Evolutionary conservation across 30 jellyfish, hydroid and myxozoan genomes (phyloP).

Genomic region (Aurelia sp.): DNA sequence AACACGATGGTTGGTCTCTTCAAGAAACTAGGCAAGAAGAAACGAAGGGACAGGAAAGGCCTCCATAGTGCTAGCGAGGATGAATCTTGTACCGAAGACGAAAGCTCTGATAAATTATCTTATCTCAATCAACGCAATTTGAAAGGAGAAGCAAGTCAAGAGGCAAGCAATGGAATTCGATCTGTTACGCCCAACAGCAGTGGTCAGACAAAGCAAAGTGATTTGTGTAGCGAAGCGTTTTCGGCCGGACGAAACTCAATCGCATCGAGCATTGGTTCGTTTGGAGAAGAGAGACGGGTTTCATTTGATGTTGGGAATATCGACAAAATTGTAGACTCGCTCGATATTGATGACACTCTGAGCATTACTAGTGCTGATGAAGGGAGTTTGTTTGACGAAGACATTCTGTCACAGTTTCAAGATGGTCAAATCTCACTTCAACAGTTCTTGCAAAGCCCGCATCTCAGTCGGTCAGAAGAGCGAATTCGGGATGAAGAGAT

Average conservation of each 20-base stretch:
- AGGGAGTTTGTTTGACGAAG: constrained; percentile 82
- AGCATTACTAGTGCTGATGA: constrained; percentile 63
- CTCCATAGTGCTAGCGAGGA: constrained; percentile 62
- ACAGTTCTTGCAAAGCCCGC: constrained; percentile 90
- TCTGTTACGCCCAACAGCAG: constrained; percentile 67
- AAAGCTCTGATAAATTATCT: constrained; percentile 36
- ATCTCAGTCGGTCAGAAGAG: constrained; percentile 71
- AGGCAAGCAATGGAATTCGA: constrained; percentile 55
- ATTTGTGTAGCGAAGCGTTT: constrained; percentile 5
- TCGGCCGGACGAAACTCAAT: constrained; percentile 33
- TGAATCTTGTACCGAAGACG: constrained; percentile 74
- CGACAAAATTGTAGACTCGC: constrained; percentile 21
- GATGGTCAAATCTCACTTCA: constrained; percentile 87
- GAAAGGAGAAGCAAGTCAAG: constrained; percentile 20
- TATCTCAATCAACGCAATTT: constrained; percentile 35
- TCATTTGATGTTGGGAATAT: constrained; percentile 34
- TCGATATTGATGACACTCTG: constrained; percentile 26
- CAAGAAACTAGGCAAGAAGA: constrained; percentile 73
- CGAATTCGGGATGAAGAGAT: constrained; percentile 70
- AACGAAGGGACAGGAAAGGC: constrained; percentile 41
- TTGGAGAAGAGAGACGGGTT: constrained; percentile 22
- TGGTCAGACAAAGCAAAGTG: not conserved
- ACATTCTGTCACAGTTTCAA: constrained; percentile 83
- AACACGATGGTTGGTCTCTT: constrained; percentile 68
- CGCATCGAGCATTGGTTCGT: constrained; percentile 11